Base-by-base conservation (phyloP, 2,113 vertebrate species). In the Sylvicapra grimmia region DNA sequence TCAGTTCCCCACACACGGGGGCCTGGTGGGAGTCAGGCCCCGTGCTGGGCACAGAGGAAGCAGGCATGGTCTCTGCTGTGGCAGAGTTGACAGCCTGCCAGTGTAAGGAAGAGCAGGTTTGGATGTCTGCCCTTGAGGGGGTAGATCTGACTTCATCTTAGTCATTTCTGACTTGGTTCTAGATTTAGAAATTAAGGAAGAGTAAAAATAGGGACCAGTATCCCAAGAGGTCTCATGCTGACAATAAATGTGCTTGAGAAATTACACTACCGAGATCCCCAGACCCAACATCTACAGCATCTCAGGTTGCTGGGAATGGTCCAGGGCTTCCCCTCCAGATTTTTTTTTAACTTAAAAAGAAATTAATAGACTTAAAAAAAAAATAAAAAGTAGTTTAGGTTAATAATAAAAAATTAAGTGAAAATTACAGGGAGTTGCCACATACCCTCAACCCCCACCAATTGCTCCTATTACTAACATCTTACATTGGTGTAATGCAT, bases 81-180 rank as follows among this genome's bases (percentile, higher is more conserved):
- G 68, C 53, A 61, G 68, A 75, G 56, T 1, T 68, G 84, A 89
- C 63, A n/a, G 1, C 29, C 25, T 33, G 44, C 12, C 54, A 58
- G 9, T 13, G 2, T 31, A 56, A 87, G 49, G 72, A 68, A 84
- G 2, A 65, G 84, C 16, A 11, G 10, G 14, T 68, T 88, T 40
- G 14, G 65, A 16, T 47, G 56, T 33, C 61, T 54, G 27, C 63
- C 59, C 6, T 8, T 49, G 36, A 14, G 33, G 53, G n/a, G 4
- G 29, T 4, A 65, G 25, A 83, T 61, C 68, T 75, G 59, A 87
- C 47, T 83, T 90, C 83, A 40, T 86, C 59, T 58, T 29, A 53
- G 82, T 72, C 47, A 80, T 72, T 93, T 68, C 89, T 96, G 68
- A 90, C 80, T 93, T 51, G 27, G 44, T 79, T 86, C 91, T 96